A percentile compares a stretch with the other conserved stretches of the same genome.
Conservation (phyloP, 2,113 vertebrate genomes). For the Macaca fascicularis region DNA sequence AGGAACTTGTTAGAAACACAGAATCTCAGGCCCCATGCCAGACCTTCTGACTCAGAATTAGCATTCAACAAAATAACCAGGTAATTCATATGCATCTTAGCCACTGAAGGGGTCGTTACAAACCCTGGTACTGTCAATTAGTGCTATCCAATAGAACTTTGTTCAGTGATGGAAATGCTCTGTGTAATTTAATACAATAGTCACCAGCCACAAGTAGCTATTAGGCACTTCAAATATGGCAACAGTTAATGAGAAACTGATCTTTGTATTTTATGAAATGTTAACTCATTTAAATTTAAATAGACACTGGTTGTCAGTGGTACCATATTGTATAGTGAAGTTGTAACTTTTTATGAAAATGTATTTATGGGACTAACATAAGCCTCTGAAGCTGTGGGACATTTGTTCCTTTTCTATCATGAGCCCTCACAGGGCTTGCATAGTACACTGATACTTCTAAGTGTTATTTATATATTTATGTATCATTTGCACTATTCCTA, state of each 20-base stretch:
- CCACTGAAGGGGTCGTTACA: neutral
- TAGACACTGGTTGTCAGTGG: neutral
- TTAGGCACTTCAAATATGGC: neutral
- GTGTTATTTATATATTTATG: neutral
- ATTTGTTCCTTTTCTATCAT: neutral
- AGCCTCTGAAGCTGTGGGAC: neutral
- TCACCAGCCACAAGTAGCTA: neutral
- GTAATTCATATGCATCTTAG: neutral
- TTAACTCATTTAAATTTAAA: constrained; percentile 11
- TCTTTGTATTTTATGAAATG: neutral
- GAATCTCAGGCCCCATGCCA: neutral
- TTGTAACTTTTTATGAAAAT: neutral
- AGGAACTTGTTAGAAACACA: neutral
- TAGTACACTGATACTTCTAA: neutral
- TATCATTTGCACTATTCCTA: neutral
- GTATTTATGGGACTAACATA: neutral
- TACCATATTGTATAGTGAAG: neutral
- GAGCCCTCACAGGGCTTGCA: neutral
- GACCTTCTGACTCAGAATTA: neutral
- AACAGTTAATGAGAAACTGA: neutral
- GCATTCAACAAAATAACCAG: neutral
- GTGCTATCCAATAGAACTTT: neutral
- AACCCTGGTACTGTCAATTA: neutral
- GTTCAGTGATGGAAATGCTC: neutral
- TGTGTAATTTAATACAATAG: neutral